phyloP scores from a whole-genome alignment of 2,113 vertebrate species.

The Ceuthmochares aereus region DNA sequence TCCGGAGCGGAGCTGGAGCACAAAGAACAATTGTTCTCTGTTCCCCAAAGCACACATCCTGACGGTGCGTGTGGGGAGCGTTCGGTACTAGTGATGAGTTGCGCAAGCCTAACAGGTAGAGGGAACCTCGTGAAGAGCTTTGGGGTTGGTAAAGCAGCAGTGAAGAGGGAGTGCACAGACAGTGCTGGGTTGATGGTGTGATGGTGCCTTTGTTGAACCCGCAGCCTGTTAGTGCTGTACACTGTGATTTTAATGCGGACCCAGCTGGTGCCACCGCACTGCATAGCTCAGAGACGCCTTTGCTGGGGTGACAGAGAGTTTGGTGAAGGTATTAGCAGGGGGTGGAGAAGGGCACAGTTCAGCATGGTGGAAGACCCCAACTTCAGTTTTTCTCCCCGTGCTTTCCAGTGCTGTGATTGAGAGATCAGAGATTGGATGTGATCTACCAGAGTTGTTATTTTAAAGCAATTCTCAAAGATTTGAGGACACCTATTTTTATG shows the following conservation, averaged over 20 bases:
- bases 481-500: background rate
- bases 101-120: background rate
- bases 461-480: background rate
- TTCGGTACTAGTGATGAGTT: fast-evolving
- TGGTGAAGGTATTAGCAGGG: background rate
- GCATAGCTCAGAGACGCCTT: background rate
- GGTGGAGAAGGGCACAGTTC: background rate
- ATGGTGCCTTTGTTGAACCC: fast-evolving
- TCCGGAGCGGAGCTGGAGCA: background rate
- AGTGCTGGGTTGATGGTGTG: background rate
- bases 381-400: background rate
- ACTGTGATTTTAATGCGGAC: fast-evolving
- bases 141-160: fast-evolving
- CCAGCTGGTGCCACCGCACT: fast-evolving
- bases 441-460: background rate
- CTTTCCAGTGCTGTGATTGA: background rate
- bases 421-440: background rate
- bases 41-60: background rate
- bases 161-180: background rate
- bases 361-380: background rate
- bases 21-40: background rate
- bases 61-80: fast-evolving
- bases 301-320: background rate
- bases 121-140: background rate
- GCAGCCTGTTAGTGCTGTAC: fast-evolving